Base-by-base conservation (phyloP, 2,113 vertebrate genomes). In the Ondatra zibethicus region DNA sequence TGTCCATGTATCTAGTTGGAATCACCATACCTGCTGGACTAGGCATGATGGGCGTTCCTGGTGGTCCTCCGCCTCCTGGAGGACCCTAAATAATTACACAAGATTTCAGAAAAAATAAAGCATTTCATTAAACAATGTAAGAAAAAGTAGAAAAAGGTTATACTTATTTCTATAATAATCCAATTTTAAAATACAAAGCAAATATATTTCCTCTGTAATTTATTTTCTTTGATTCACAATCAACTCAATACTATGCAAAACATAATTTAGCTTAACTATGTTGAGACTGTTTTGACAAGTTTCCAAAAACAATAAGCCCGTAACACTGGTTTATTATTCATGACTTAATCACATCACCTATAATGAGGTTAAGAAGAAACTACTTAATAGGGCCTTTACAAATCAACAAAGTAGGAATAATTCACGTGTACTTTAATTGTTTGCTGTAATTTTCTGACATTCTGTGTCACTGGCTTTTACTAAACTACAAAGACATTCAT, bases 41-140 rank as follows among this genome's bases (percentile, higher is more conserved):
- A 96, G 99, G 99, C 99, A 99, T 99, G 98, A 99, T 99, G 50
- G 99, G 99, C 86, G 99, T 99, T 97, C 99, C 99, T 96, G 99
- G 99, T 93, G 99, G 99, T 14, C 99, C 99, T 92, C 99, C 99
- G 95, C 99, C 99, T 98, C 99, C 99, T 4, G 99, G 99, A 97
- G 99, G 99, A 98, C 99, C 99, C 99, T 99, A 97, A 89, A 95
- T 66, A 98, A 98, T 89, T 39, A 96, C 10, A 7, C 91, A 98
- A 97, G 97, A 95, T 94, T 36, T 91, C 80, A 96, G 88, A 97
- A 85, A 91, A 95, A 94, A 78, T 91, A 94, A 94, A 68, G 80
- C 91, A 97, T 85, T 90, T 93, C 84, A 96, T 94, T 95, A 75
- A 81, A 92, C 73, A 98, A 87, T 6, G 68, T 33, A 25, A 96